Conservation (phyloP, 2,797 vertebrate genomes). For the Epinephelus malabaricus region DNA sequence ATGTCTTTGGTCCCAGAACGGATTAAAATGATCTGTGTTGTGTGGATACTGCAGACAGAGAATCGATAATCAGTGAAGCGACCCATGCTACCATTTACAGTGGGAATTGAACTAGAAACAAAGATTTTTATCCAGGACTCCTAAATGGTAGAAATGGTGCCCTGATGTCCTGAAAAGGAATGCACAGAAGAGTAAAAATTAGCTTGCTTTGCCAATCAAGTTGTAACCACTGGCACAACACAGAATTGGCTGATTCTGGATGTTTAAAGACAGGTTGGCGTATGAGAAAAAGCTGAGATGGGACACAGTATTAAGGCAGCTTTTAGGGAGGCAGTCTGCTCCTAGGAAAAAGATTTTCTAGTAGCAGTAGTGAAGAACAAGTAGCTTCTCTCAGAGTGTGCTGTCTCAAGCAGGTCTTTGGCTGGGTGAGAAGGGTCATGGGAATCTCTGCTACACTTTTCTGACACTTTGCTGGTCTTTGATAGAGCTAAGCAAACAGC, state of each 20-base stretch:
- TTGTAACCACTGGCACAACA: constrained; percentile 5
- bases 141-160: constrained; percentile 24
- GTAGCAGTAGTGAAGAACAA: constrained; percentile 15
- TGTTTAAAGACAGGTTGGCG: constrained; percentile 12
- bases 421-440: constrained; percentile 38
- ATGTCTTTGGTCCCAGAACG: constrained; percentile 31
- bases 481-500: constrained; percentile 34
- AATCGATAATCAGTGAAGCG: constrained; percentile 55
- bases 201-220: neutral
- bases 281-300: constrained; percentile 22
- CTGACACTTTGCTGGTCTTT: constrained; percentile 42
- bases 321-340: constrained; percentile 26
- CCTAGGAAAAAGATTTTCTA: constrained; percentile 18
- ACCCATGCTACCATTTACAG: constrained; percentile 44
- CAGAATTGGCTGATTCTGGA: neutral
- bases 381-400: neutral
- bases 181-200: neutral
- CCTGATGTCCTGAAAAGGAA: constrained; percentile 23
- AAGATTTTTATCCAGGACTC: constrained; percentile 3
- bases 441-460: constrained; percentile 44
- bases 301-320: constrained; percentile 11
- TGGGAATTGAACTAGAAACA: constrained; percentile 42
- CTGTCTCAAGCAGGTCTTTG: constrained; percentile 30
- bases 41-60: constrained; percentile 44
- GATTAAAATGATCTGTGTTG: constrained; percentile 47